phyloP scores from a whole-genome alignment of 2,113 vertebrate species.

The Leptodactylus fuscus region DNA sequence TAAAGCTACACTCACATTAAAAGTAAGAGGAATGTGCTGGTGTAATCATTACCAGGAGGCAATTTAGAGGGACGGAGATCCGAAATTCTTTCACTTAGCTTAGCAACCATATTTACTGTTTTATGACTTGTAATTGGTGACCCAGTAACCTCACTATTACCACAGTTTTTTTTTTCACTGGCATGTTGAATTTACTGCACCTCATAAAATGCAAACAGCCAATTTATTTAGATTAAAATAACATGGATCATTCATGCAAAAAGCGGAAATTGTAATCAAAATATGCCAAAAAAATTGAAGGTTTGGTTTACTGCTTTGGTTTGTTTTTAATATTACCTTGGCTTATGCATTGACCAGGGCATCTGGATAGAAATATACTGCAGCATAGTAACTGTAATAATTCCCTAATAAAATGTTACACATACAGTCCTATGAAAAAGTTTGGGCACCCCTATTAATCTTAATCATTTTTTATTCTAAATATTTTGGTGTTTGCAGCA shows the following conservation, averaged over 20 bases:
- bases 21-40: slow-evolving; percentile 63
- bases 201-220: slow-evolving; percentile 34
- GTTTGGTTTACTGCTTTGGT: neutral
- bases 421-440: no score
- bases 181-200: slow-evolving; percentile 36
- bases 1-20: slow-evolving; percentile 62
- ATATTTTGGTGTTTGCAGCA: no score
- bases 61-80: slow-evolving; percentile 26
- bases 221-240: slow-evolving; percentile 51
- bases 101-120: slow-evolving; percentile 50
- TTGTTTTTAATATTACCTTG: slow-evolving; percentile 6
- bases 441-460: no score
- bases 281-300: slow-evolving; percentile 2
- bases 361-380: neutral
- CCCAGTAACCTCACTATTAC: slow-evolving; percentile 37
- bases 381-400: neutral
- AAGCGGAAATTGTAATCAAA: slow-evolving; percentile 37
- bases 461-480: no score
- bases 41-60: slow-evolving; percentile 63
- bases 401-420: neutral
- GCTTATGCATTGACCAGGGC: neutral
- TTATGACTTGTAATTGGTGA: slow-evolving; percentile 50
- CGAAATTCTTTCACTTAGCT: slow-evolving; percentile 24
- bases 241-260: slow-evolving; percentile 46
- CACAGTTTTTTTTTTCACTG: neutral